These are phyloP conservation scores for Rachycentron canadum DNA, from an alignment of 2,797 vertebrate genomes.

Conservation along the genomic window DNA sequence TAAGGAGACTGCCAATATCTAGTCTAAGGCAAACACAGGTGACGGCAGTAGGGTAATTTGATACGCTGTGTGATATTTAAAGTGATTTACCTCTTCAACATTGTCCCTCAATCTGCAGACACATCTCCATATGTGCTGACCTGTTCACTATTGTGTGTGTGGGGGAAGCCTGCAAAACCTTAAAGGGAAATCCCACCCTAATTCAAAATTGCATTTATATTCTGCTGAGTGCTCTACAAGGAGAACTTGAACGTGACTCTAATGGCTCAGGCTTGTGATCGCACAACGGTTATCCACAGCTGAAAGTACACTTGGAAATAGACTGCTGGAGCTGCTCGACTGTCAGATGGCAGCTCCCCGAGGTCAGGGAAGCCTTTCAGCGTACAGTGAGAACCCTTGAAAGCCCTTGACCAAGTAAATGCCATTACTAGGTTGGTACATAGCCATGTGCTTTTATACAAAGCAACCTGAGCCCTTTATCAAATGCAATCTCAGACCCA, in stretches of 20 bases:
- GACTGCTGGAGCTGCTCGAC: constrained; percentile 41
- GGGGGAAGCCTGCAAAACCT: constrained; percentile 67
- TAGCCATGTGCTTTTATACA: constrained; percentile 47
- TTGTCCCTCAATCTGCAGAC: constrained; percentile 20
- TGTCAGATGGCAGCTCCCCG: constrained; percentile 62
- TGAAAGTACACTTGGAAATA: constrained; percentile 67
- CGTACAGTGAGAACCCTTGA: constrained; percentile 55
- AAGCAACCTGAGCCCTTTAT: constrained; percentile 66
- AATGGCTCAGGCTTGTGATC: constrained; percentile 50
- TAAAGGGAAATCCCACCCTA: constrained; percentile 74
- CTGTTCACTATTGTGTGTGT: constrained; percentile 53
- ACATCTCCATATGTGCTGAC: constrained; percentile 62
- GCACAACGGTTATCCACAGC: constrained; percentile 50
- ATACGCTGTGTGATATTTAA: constrained; percentile 56
- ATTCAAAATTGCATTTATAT: constrained; percentile 73
- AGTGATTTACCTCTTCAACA: constrained; percentile 59
- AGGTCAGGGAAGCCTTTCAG: constrained; percentile 76
- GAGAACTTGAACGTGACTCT: constrained; percentile 64
- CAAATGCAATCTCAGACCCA: constrained; percentile 62
- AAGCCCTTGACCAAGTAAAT: constrained; percentile 72
- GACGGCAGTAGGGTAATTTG: constrained; percentile 53
- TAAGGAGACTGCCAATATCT: constrained; percentile 55
- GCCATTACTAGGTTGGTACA: constrained; percentile 61
- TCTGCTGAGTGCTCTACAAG: constrained; percentile 64
- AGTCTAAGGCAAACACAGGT: constrained; percentile 60